Conservation (phyloP, 2,888 invertebrate species). For the Scaptomyza caliginosa region DNA sequence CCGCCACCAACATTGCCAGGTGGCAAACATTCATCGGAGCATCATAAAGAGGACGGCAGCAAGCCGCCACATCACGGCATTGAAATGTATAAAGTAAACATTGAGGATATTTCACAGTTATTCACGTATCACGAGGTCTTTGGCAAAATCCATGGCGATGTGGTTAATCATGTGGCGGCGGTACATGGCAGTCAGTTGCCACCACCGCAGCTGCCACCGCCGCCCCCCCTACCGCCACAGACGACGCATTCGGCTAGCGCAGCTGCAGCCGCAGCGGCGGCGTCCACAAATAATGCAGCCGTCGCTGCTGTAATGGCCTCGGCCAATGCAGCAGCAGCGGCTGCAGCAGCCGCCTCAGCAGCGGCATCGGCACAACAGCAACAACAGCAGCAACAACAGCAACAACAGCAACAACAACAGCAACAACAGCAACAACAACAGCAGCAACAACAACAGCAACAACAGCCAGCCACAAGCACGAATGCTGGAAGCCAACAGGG, state of each 20-base stretch:
- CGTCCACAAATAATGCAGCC: conserved; percentile 76
- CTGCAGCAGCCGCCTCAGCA: conserved; percentile 70
- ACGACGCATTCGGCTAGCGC: conserved; percentile 70
- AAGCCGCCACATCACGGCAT: conserved; percentile 85
- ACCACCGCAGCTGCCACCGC: conserved; percentile 75
- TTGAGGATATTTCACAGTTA: conserved; percentile 93
- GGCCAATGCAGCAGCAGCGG: conserved; percentile 73
- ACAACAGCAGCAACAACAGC: conserved; percentile 51
- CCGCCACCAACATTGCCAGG: conserved; percentile 41
- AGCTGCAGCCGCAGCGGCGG: conserved; percentile 79
- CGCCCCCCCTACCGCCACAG: conserved; percentile 66
- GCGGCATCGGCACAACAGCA: conserved; percentile 59
- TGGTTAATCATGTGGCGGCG: conserved; percentile 84
- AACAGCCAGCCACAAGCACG: conserved; percentile 50
- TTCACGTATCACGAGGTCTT: conserved; percentile 94
- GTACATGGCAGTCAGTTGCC: conserved; percentile 83
- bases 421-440: conserved; percentile 46
- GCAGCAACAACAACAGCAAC: conserved; percentile 33
- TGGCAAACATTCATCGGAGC: conserved; percentile 58
- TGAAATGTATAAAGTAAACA: conserved; percentile 91
- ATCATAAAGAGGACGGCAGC: conserved; percentile 74
- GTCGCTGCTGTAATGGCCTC: conserved; percentile 72
- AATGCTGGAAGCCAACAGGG: conserved; percentile 55
- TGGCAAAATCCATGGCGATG: conserved; percentile 86
- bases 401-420: conserved; percentile 42